A percentile compares a stretch with the other conserved stretches of the same genome.
These are phyloP conservation scores for Atrina japonica DNA, from an alignment of 2,888 invertebrate genomes.

Conservation along the genomic window DNA sequence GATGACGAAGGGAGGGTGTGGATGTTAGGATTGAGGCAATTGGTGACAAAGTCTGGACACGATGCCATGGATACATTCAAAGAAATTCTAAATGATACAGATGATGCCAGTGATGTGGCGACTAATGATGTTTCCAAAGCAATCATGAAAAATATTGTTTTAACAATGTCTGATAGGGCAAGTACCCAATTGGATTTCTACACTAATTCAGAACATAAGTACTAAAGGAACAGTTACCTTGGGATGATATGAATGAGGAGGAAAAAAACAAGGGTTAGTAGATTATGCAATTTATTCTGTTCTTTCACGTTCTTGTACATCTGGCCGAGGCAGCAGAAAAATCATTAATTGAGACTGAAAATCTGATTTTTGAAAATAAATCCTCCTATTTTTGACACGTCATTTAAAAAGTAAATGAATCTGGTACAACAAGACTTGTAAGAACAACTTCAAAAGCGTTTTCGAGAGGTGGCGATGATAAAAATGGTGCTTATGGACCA, in stretches of 20 bases:
- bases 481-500: conserved; percentile 30
- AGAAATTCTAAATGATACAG: conserved; percentile 33
- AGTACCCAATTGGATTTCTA: conserved; percentile 31
- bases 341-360: too few species aligned
- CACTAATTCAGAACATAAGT: conserved; percentile 30
- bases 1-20: conserved; percentile 43
- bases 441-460: conserved; percentile 37
- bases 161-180: conserved; percentile 38
- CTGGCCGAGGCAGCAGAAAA: conserved; percentile 23
- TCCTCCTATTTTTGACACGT: conserved; percentile 32
- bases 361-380: conserved; percentile 12
- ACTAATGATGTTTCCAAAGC: conserved; percentile 24
- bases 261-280: conserved; percentile 22
- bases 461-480: conserved; percentile 37
- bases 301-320: conserved; percentile 27
- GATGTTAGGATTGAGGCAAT: conserved; percentile 45
- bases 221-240: conserved; percentile 27
- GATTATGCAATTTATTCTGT: too few species aligned
- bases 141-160: conserved; percentile 31
- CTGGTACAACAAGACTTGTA: conserved; percentile 34
- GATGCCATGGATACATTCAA: conserved; percentile 36
- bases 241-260: conserved; percentile 20
- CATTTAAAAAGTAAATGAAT: conserved; percentile 33
- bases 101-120: conserved; percentile 13
- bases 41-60: conserved; percentile 45